phyloP scores from a whole-genome alignment of 1,140 invertebrate genomes.

The Bombus fervidus region DNA sequence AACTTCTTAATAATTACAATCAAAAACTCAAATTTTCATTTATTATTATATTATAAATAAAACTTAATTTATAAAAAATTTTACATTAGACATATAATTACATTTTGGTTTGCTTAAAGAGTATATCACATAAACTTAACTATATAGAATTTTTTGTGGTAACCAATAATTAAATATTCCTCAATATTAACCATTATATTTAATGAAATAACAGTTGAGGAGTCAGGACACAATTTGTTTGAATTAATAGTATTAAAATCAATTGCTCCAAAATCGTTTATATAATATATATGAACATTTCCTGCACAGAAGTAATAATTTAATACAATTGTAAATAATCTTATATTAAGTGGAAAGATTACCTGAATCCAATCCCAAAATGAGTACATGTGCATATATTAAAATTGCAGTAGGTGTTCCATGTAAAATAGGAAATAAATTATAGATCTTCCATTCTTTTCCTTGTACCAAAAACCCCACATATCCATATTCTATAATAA shows the following conservation, averaged over 20 bases:
- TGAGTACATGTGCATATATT: slow-evolving; percentile 48
- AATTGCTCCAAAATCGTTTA: slow-evolving; percentile 50
- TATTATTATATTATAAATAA: not conserved
- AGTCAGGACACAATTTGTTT: slow-evolving; percentile 43
- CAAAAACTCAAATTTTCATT: not conserved
- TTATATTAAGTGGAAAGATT: slow-evolving; percentile 16
- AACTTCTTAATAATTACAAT: not conserved
- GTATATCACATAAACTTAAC: slow-evolving; percentile 30
- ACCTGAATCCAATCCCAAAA: slow-evolving; percentile 66
- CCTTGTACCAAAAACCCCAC: slow-evolving; percentile 58
- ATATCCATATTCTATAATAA: slow-evolving; percentile 53
- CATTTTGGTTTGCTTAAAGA: not conserved
- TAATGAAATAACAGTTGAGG: slow-evolving; percentile 61
- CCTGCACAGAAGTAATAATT: slow-evolving; percentile 41
- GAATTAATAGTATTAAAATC: slow-evolving; percentile 50
- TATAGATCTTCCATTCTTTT: slow-evolving; percentile 60
- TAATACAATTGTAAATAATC: not conserved
- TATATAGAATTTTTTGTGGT: slow-evolving; percentile 20
- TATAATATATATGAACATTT: slow-evolving; percentile 55
- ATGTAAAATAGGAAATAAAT: slow-evolving; percentile 53
- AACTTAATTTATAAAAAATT: not conserved
- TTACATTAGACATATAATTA: not conserved
- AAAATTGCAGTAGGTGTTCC: slow-evolving; percentile 55
- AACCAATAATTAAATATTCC: slow-evolving; percentile 43
- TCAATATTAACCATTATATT: slow-evolving; percentile 47